Evolutionary conservation across 2,888 invertebrate species (phyloP), one percentile per base, ranked within the genome.

Genomic region (Aelia acuminata): DNA sequence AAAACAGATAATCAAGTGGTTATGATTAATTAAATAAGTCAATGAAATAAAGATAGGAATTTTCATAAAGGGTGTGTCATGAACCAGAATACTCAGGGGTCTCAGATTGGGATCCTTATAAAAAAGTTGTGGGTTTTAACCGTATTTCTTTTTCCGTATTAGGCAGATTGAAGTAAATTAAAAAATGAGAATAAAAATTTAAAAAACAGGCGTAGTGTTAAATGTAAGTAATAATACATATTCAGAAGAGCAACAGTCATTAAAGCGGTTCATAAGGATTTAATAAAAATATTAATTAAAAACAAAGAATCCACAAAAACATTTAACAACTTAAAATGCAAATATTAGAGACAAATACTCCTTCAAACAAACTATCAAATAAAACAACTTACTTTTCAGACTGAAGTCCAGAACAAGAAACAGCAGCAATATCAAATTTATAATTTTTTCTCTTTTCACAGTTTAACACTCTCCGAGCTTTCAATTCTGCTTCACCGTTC

Each of bases 381-480:
- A 43, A 10, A 22, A n/a, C 20, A 80, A 92, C 95, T 93, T 91
- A 96, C 96, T 95, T 95, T 92, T 96, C 95, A 39, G 96, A 96
- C 91, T 96, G 96, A 90, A 95, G 95, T 89, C 97, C 97, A 92
- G 96, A 96, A 93, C 98, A 98, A 90, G 97, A 97, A 90, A 98
- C 96, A 63, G 98, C 98, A 88, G 97, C 96, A 92, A 98, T 97
- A 93, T 98, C 97, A 93, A 99, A 98, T 93, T 97, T 98, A 94
- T 98, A 98, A 93, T 97, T 97, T 91, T 97, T 96, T 88, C 97
- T 94, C 92, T 98, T 98, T 93, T 98, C 98, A 93, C 98, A 98
- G 93, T 98, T 98, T 91, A 99, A 95, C 88, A 95, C 95, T 91
- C 95, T 95, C 90, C 96, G 95, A 90, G 98, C 97, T 91, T 96